A percentile compares a stretch with the other conserved stretches of the same genome.
phyloP scores from a whole-genome alignment of 1,140 invertebrate genomes.

The Linepithema humile region DNA sequence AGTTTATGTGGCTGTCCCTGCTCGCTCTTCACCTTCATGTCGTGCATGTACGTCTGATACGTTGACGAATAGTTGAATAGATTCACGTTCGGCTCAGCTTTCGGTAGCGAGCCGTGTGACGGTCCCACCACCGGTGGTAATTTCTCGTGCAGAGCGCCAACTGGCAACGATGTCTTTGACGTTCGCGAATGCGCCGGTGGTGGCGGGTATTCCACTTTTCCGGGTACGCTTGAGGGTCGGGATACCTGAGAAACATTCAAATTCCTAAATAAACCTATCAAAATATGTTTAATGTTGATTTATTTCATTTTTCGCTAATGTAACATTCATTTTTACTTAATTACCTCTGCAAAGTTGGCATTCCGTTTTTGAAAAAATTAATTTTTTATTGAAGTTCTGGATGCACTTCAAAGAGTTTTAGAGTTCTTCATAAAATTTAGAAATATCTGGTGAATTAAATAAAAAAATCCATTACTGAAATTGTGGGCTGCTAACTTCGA shows the following conservation, averaged over 20 bases:
- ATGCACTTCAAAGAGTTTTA: no score
- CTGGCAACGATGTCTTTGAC: slow-evolving; percentile 81
- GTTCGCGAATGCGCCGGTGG: slow-evolving; percentile 86
- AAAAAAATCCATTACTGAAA: no score
- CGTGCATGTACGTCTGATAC: slow-evolving; percentile 86
- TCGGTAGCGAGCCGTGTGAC: slow-evolving; percentile 86
- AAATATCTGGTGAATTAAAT: no score
- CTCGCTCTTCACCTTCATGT: slow-evolving; percentile 83
- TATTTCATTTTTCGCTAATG: no score
- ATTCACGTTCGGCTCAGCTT: slow-evolving; percentile 90
- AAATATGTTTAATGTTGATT: no score
- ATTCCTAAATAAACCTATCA: neutral
- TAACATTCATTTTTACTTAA: neutral
- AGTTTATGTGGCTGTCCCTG: slow-evolving; percentile 78
- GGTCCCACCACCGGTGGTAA: slow-evolving; percentile 75
- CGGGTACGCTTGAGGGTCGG: slow-evolving; percentile 83
- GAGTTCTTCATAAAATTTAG: no score
- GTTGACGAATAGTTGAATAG: slow-evolving; percentile 87
- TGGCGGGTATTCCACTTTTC: slow-evolving; percentile 86
- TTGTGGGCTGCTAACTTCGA: no score
- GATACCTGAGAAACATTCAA: slow-evolving; percentile 72
- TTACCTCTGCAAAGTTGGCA: no score
- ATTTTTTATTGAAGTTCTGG: no score
- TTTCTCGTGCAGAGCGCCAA: slow-evolving; percentile 84
- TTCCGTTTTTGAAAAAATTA: no score